Base-by-base conservation (phyloP, 2,797 vertebrate genomes). In the Vespertilio murinus region DNA sequence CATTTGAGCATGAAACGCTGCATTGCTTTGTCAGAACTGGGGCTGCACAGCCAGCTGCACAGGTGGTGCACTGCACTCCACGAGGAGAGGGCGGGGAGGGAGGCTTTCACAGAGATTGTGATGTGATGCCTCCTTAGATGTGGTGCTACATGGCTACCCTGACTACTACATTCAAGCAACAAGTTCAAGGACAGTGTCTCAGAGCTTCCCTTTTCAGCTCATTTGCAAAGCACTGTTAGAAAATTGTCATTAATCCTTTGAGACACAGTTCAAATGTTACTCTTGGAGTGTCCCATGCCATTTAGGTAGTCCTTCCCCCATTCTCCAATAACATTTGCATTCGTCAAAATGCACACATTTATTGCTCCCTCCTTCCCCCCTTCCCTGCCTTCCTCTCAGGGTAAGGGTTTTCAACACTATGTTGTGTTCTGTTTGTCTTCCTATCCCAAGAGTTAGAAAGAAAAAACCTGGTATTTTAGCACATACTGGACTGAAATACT, bases 81-180 rank as follows among this genome's bases (percentile, higher is more conserved):
- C 1, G 8, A n/a, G 30, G 11, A 33, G 28, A 67, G 11, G 38
- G 1, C 0, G 0, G 0, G 16, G 12, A 67, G 5, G 22, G 40
- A 52, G 38, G 28, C 3, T 6, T 61, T 86, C n/a, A 42, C 25
- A 30, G 54, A 33, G 22, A 64, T 9, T 78, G 45, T 81, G 23
- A 47, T 8, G 10, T 11, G 11, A 56, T 49, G 18, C 14, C 7
- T 10, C 14, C 2, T 42, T 49, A 20, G 16, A 3, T 6, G 3
- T 86, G 30, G 20, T 67, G 18, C 59, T 77, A 3, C 35, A 1
- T 22, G 88, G 16, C 18, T 79, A 30, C 56, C 47, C 38, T 78
- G 78, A 73, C 28, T n/a, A 42, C 88, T 35, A 77, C 8, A 69
- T 74, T 65, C 59, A 64, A 80, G 17, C n/a, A 38, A 16, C 30